Evolutionary conservation across 2,888 invertebrate genomes (phyloP), one percentile per base, ranked within the genome.

Genomic region (Allolobophora icterica): DNA sequence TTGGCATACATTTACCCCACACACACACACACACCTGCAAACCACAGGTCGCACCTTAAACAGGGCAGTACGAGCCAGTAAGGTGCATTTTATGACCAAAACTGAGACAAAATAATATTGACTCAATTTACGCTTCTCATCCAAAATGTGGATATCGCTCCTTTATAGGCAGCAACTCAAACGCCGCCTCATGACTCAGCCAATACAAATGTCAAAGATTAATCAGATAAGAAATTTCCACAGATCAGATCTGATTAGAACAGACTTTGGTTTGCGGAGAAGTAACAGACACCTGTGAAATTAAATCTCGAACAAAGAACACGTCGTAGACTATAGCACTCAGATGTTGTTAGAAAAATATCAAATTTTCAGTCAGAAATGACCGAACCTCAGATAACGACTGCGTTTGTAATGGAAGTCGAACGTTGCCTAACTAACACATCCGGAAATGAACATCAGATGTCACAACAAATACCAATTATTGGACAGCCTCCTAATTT

Each of bases 401-500:
- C 21, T 52, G 52, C 52, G 24, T 24, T 52, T 24, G 24, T 2
- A 52, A 0, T 52, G 4, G 24, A 11, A 1, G 52, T 52, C 24
- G 52, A 52, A 52, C 11, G 24, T 52, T 24, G 21, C 21, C 21
- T 52, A 24, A 52, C 52, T 0, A 52, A 24, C 52, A 52, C 52
- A 52, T 71, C 30, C 30, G 71, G 71, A 71, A 71, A n/a, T 71
- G 11, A 71, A 5, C 71, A 30, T 71, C 71, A 71, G 71, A 71
- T 71, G 71, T n/a, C 71, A n/a, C 71, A n/a, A 71, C 71, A 71
- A 71, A 71, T 71, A 71, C 71, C 71, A n/a, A 71, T 11, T 71
- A 71, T 71, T 71, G 30, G 71, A 71, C 71, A n/a, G n/a, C 24
- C 52, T 52, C 52, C 52, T 24, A 52, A 71, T 71, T 17, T n/a